Evolutionary conservation across 2,113 vertebrate genomes (phyloP), one percentile per base, ranked within the genome.

Genomic region (Phalacrocorax brasilianus): DNA sequence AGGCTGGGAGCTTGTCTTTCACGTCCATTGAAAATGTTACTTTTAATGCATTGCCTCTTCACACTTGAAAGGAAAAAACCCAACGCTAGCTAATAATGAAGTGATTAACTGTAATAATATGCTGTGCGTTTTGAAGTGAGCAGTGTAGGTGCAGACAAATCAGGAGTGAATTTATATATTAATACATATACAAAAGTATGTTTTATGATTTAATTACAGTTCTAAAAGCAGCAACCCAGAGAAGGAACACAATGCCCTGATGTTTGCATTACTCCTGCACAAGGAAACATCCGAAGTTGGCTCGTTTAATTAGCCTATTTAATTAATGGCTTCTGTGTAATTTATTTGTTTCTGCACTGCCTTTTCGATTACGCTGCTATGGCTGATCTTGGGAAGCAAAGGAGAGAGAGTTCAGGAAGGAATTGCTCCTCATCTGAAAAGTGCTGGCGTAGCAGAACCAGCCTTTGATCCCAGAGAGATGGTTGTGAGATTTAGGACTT

Each of bases 131-230:
- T 85, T 67, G 80, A 93, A 93, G 68, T 26, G 84, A 96, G 80
- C 71, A 61, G 52, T 49, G 61, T 83, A 85, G 50, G 52, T 63
- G 72, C 59, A 70, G 90, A 67, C 81, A 81, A 89, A 86, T 59
- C 32, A 35, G 71, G 50, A 81, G 61, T 50, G 26, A 75, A 85
- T 91, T 67, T 92, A 83, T 88, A 85, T 61, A 35, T 72, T 91
- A 65, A 89, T 76, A 47, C 49, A 15, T 81, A 73, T 17, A 85
- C 40, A 88, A 71, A 93, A 87, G 52, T 61, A 12, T 44, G n/a
- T 5, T 85, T 91, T 86, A 82, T 89, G 81, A 82, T 90, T 95
- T 96, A 90, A 94, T 96, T 96, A 77, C 85, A 82, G 12, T 63
- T 88, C 77, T 93, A 88, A 95, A 92, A 83, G 35, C 78, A 77